Evolutionary conservation across 2,888 invertebrate species (phyloP).

Genomic region (Polyploca ridens): DNA sequence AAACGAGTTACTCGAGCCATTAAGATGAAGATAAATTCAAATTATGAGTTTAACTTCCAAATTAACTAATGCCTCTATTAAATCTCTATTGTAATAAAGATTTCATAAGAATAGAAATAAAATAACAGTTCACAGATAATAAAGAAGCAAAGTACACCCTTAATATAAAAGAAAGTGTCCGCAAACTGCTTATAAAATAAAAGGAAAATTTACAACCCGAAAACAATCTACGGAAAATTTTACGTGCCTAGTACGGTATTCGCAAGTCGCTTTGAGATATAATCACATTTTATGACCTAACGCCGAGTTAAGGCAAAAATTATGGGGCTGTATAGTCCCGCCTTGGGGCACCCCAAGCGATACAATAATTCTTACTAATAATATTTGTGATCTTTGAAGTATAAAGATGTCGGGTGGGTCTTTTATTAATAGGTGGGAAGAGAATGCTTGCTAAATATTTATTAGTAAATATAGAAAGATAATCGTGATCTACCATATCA

Average conservation of each 20-base stretch:
- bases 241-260: conserved; percentile 71
- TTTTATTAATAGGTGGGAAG: conserved; percentile 49
- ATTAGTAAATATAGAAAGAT: neutral
- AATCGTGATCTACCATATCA: conserved; percentile 3
- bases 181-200: conserved; percentile 64
- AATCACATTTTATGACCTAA: conserved; percentile 82
- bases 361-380: conserved; percentile 75
- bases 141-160: conserved; percentile 36
- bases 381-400: conserved; percentile 72
- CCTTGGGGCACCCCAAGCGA: conserved; percentile 77
- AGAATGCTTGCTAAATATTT: conserved; percentile 29
- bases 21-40: conserved; percentile 72
- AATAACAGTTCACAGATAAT: conserved; percentile 19
- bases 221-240: conserved; percentile 76
- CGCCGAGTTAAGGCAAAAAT: conserved; percentile 82
- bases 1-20: conserved; percentile 61
- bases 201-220: conserved; percentile 64
- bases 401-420: conserved; percentile 65
- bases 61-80: conserved; percentile 43
- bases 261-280: conserved; percentile 77
- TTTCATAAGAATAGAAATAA: neutral
- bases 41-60: conserved; percentile 55
- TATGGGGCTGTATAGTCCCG: conserved; percentile 70
- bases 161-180: conserved; percentile 45
- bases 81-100: conserved; percentile 33